Base-by-base conservation (phyloP, 2,888 invertebrate species). In the Euzophera pinguis region DNA sequence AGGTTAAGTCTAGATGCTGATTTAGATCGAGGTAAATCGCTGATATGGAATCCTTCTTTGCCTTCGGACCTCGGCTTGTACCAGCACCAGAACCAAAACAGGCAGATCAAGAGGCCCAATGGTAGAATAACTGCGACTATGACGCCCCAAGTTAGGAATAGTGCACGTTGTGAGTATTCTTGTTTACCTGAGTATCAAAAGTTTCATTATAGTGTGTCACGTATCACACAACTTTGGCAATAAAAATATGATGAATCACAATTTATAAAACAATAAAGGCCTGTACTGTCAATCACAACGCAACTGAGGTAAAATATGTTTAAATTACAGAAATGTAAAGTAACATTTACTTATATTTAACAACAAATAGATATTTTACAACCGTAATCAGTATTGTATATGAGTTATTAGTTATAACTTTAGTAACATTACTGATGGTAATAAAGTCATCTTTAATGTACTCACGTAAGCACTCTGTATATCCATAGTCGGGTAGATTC, bases 391-490 rank as follows among this genome's bases (percentile, higher is more conserved):
- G 22, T 22, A 16, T 42, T 27, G 7, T 14, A 39, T 42, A 43
- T 22, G n/a, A 41, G 9, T 10, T 42, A n/a, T n/a, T n/a, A n/a
- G n/a, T n/a, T n/a, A n/a, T n/a, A n/a, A n/a, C n/a, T n/a, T n/a
- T n/a, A n/a, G n/a, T n/a, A n/a, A n/a, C n/a, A n/a, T n/a, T n/a
- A n/a, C n/a, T n/a, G n/a, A n/a, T n/a, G n/a, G n/a, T n/a, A n/a
- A n/a, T n/a, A n/a, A n/a, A n/a, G n/a, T n/a, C n/a, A n/a, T n/a
- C n/a, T n/a, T n/a, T n/a, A n/a, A 22, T 13, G 14, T 61, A 96
- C 97, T 96, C 88, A 97, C 97, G 96, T 76, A 98, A 91, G 77
- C 98, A 98, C 81, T 96, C 95, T 0, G 97, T 96, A 75, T 95
- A 97, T 53, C 97, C 97, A 79, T 95, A 95, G 55, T 94, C 94